Base-by-base conservation (phyloP, 2,797 vertebrate species). In the Botia kubotai region DNA sequence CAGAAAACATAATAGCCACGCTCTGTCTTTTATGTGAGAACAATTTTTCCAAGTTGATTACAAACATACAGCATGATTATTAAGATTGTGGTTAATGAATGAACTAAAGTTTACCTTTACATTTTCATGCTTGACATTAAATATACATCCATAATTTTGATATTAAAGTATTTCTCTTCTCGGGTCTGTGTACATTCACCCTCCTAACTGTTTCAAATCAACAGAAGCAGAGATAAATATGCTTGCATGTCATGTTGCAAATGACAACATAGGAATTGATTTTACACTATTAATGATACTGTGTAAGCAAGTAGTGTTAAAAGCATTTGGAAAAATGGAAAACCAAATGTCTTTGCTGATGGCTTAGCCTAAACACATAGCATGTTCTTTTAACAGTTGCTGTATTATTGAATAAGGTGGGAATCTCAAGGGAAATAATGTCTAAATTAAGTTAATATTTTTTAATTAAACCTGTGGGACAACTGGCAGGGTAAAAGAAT, bases 391-490 rank as follows among this genome's bases (percentile, higher is more conserved):
- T 52, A 14, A 36, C 36, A 12, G 13, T 48, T 75, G 63, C 13
- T 71, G 58, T 62, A 33, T 77, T 55, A 36, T 63, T 52, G 29
- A 67, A 52, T 33, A 7, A 33, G 48, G 58, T 19, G 46, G 46
- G 14, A 70, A 57, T 75, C 43, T 75, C 17, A 16, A 29, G 79
- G 26, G 50, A 70, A 58, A 19, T 43, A 26, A 26, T 13, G 57
- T 70, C 55, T 76, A 8, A 62, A 62, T 68, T 10, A 60, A 57
- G 36, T 74, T 74, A 50, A 72, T 77, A 77, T 82, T 74, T 83
- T 82, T 53, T 3, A 77, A 78, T 84, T 71, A 80, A 80, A 82
- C 33, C 26, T 33, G 55, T 33, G 50, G 69, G 62, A 58, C 17
- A 52, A 46, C 53, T 33, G 60, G 57, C 21, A 62, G 33, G 19